Evolutionary conservation across 2,888 invertebrate species (phyloP).

Genomic region (Drosophila kanekoi): DNA sequence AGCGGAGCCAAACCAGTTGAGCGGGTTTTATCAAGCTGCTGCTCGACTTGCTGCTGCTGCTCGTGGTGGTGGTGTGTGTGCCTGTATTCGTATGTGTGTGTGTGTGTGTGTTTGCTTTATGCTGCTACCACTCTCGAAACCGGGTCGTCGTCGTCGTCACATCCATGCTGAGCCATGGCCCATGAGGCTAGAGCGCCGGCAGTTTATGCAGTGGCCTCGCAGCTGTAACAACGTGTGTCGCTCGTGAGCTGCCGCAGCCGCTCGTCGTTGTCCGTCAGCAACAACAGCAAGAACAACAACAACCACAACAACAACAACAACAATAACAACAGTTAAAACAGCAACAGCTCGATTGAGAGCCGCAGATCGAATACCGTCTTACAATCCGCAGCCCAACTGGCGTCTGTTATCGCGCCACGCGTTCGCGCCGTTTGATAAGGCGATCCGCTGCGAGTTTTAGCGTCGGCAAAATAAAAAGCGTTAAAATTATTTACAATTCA

Average conservation of each 20-base stretch:
- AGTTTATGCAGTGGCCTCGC: constrained; percentile 77
- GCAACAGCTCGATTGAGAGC: constrained; percentile 14
- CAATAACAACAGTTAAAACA: background rate
- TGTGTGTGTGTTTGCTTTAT: constrained; percentile 49
- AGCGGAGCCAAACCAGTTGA: constrained; percentile 68
- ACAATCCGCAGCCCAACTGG: constrained; percentile 27
- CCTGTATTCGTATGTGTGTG: background rate
- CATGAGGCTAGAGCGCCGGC: constrained; percentile 64
- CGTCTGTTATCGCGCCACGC: constrained; percentile 67
- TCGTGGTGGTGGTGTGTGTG: constrained; percentile 16
- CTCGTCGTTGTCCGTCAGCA: constrained; percentile 20
- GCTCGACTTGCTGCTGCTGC: constrained; percentile 1
- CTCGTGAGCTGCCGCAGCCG: constrained; percentile 49
- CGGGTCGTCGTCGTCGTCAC: constrained; percentile 58
- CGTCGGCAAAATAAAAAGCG: constrained; percentile 46
- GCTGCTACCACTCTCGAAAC: constrained; percentile 60
- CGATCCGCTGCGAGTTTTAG: constrained; percentile 48
- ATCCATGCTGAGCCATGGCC: constrained; percentile 52
- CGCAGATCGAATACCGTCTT: background rate
- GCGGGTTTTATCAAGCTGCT: constrained; percentile 56
- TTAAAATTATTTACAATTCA: background rate
- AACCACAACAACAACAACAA: constrained; percentile 2
- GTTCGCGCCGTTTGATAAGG: constrained; percentile 63
- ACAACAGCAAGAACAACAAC: constrained; percentile 1
- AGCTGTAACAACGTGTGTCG: constrained; percentile 77